Evolutionary conservation across 1,140 invertebrate species (phyloP).

Genomic region (Sitodiplosis mosellana): DNA sequence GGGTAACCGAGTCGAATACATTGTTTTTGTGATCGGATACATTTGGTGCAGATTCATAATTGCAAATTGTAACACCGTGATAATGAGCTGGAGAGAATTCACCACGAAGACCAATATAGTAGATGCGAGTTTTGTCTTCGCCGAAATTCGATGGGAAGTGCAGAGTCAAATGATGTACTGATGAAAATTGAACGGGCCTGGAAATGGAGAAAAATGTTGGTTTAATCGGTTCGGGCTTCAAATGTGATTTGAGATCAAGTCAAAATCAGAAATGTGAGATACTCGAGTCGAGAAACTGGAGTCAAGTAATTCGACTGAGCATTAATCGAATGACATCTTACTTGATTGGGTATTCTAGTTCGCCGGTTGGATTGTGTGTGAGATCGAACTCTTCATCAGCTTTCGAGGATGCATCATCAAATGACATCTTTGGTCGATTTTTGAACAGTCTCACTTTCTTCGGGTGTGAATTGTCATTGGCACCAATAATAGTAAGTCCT

Average conservation of each 20-base stretch:
- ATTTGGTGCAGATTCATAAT: slow-evolving; percentile 72
- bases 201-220: too few species aligned
- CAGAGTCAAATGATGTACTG: slow-evolving; percentile 68
- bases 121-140: slow-evolving; percentile 63
- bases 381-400: slow-evolving; percentile 87
- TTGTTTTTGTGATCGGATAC: slow-evolving; percentile 65
- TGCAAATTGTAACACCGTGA: slow-evolving; percentile 79
- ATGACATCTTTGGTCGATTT: slow-evolving; percentile 83
- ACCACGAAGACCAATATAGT: slow-evolving; percentile 85
- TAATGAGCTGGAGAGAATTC: slow-evolving; percentile 69
- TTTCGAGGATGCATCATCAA: slow-evolving; percentile 56
- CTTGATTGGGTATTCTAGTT: slow-evolving; percentile 79
- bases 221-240: too few species aligned
- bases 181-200: slow-evolving; percentile 79
- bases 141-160: slow-evolving; percentile 82
- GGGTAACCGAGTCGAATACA: slow-evolving; percentile 37
- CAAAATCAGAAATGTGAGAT: too few species aligned
- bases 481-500: slow-evolving; percentile 77
- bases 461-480: slow-evolving; percentile 68
- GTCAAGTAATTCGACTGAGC: too few species aligned
- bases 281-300: too few species aligned
- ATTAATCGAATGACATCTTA: slow-evolving; percentile 33
- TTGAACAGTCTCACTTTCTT: slow-evolving; percentile 79
- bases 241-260: too few species aligned
- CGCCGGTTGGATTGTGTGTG: slow-evolving; percentile 53